phyloP scores from a whole-genome alignment of 2,888 invertebrate genomes.

The Nematopogon swammerdamellus region DNA sequence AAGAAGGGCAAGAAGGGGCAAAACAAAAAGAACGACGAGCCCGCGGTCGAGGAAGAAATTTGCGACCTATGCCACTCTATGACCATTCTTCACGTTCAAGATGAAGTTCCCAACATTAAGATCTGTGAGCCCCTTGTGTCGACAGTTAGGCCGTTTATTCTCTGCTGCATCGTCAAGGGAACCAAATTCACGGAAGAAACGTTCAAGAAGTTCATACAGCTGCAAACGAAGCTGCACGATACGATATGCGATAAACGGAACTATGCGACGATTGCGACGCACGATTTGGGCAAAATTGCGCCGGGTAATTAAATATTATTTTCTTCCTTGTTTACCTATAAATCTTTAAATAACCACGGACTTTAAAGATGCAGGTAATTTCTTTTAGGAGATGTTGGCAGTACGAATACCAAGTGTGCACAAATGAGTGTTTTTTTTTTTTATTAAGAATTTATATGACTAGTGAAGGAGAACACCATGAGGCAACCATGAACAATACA shows the following conservation, averaged over 20 bases:
- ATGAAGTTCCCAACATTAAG: conserved; percentile 45
- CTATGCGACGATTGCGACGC: conserved; percentile 78
- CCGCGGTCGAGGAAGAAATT: conserved; percentile 22
- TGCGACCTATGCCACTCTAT: conserved; percentile 34
- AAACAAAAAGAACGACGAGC: conserved; percentile 33
- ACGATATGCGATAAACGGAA: conserved; percentile 75
- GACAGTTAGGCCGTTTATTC: conserved; percentile 64
- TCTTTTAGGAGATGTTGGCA: too few relatives aligned
- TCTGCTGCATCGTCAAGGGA: conserved; percentile 68
- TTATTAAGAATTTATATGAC: too few relatives aligned
- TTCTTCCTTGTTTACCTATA: too few relatives aligned
- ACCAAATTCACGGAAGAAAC: conserved; percentile 58
- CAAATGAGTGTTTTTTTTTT: too few relatives aligned
- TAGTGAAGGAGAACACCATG: too few relatives aligned
- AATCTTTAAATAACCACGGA: too few relatives aligned
- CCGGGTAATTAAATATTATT: too few relatives aligned
- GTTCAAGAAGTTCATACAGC: conserved; percentile 75
- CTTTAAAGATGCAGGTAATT: too few relatives aligned
- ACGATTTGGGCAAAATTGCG: conserved; percentile 66
- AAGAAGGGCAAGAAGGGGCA: conserved; percentile 31
- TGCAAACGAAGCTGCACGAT: conserved; percentile 76
- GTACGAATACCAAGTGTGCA: too few relatives aligned
- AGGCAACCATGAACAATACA: too few relatives aligned
- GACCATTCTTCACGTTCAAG: conserved; percentile 45
- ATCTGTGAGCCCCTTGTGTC: conserved; percentile 56